These are phyloP conservation scores for Cryptomyrus ogoouensis DNA, from an alignment of 2,113 vertebrate species.

Conservation along the genomic window DNA sequence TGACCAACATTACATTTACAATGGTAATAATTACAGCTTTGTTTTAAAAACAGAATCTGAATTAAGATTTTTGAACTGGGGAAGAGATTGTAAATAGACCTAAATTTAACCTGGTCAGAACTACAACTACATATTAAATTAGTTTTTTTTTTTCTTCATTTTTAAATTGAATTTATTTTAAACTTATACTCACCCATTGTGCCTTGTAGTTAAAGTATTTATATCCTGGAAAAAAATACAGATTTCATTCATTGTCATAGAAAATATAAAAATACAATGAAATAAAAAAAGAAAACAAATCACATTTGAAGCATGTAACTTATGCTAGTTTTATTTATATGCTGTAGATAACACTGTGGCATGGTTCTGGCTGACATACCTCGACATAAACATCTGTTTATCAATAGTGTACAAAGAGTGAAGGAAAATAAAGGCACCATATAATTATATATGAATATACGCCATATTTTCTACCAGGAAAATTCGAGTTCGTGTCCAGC, in stretches of 20 bases:
- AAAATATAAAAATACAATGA: neutral
- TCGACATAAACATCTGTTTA: neutral
- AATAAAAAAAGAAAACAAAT: neutral
- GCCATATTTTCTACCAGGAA: neutral
- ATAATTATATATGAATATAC: neutral
- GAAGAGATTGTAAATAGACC: neutral
- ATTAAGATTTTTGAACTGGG: neutral
- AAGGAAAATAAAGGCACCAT: neutral
- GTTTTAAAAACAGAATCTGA: neutral
- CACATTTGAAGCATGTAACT: neutral
- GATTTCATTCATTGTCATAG: neutral
- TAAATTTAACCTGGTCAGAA: neutral
- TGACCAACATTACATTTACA: neutral
- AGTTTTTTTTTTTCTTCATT: neutral
- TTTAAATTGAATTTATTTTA: neutral
- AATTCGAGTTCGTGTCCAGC: neutral
- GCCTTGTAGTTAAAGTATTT: neutral
- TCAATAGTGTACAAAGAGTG: neutral
- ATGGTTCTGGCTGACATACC: neutral
- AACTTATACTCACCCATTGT: slow-evolving; percentile 18
- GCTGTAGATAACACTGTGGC: neutral
- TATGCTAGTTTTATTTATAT: neutral
- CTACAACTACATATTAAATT: neutral
- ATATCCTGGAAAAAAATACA: neutral
- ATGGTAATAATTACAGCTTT: neutral